Base-by-base conservation (phyloP, 2,113 vertebrate genomes). In the Pampusana beccarii region DNA sequence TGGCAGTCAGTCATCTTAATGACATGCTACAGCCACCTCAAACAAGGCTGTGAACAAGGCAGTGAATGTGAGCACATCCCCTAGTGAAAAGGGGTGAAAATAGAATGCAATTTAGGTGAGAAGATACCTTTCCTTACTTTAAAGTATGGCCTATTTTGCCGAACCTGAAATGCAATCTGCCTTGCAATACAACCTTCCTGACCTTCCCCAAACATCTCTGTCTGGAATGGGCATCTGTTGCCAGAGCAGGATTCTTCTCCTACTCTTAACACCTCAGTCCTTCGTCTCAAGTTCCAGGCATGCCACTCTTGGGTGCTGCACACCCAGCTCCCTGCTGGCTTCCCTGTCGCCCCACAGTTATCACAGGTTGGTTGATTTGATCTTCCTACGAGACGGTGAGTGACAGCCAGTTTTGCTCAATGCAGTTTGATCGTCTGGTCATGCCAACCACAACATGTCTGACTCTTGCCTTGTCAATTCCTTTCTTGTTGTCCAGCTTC, bases 151-250 rank as follows among this genome's bases (percentile, higher is more conserved):
- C 26, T 69, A 3, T 53, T 85, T 86, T 87, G 26, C 73, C 61
- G 69, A 79, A 57, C 10, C 24, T 85, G 91, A 85, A 95, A 95
- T 72, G 58, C 53, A 61, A 31, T 91, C 94, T 79, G 73, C 70
- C 33, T 91, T 93, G 91, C 93, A 96, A 91, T 65, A 75, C 73
- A 87, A 92, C 96, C 95, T 96, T 92, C 70, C 65, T 95, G 95
- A 97, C 92, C 95, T 95, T 95, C 80, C 89, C 66, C 50, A 75
- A 24, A 51, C 26, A 72, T 95, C 88, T 91, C 89, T 44, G 60
- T 91, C 53, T 95, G 69, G 67, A 80, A 86, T 0, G 6, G 16
- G 28, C 40, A 61, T 88, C 85, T 77, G n/a, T 53, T 94, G 95
- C 86, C 92, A 92, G 79, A 90, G 46, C 26, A 65, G 69, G 44